Evolutionary conservation across 1,140 invertebrate species (phyloP).

Genomic region (Oedothorax gibbosus): DNA sequence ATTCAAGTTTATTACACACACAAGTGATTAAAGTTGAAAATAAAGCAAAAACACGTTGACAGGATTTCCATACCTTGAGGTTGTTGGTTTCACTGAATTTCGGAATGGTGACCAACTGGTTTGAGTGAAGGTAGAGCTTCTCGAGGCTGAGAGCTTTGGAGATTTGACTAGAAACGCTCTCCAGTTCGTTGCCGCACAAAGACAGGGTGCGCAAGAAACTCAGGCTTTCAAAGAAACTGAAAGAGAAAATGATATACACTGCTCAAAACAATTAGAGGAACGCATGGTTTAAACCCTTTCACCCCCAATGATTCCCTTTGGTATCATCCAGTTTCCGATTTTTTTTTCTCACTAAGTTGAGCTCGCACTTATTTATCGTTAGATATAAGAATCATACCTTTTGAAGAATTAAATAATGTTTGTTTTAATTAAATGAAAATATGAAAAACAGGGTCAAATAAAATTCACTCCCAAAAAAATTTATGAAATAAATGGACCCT

Average conservation of each 20-base stretch:
- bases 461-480: no score
- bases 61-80: constrained; percentile 72
- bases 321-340: no score
- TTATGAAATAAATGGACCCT: no score
- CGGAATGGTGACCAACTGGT: constrained; percentile 80
- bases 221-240: constrained; percentile 79
- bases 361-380: no score
- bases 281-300: no score
- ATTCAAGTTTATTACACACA: background rate
- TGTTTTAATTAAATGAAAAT: no score
- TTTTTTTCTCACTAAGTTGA: no score
- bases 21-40: background rate
- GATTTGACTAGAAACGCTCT: constrained; percentile 80
- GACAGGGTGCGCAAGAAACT: constrained; percentile 83
- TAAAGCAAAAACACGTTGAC: background rate
- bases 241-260: constrained; percentile 56
- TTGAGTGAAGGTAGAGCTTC: constrained; percentile 84
- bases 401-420: no score
- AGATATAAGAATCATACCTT: no score
- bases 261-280: no score
- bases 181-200: constrained; percentile 83
- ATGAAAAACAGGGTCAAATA: no score
- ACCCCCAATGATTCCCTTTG: no score
- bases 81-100: constrained; percentile 79
- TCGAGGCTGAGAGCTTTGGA: constrained; percentile 78